A percentile compares a stretch with the other conserved stretches of the same genome.
phyloP scores from a whole-genome alignment of 2,888 invertebrate genomes.

The Ennomos quercinarius region DNA sequence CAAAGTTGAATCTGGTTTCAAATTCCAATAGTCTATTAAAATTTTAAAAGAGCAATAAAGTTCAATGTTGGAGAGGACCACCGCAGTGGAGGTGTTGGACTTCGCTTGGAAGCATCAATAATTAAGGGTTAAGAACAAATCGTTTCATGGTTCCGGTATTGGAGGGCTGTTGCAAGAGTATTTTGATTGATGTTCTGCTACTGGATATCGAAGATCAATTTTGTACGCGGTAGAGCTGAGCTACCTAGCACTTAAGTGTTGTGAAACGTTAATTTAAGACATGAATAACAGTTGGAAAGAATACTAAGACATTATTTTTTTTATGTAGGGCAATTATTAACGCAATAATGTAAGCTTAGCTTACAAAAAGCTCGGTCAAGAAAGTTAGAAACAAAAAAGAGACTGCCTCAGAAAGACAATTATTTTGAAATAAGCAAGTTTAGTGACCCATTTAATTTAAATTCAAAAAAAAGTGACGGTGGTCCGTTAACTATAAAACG shows the following conservation, averaged over 20 bases:
- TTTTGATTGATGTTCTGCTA: constrained; percentile 41
- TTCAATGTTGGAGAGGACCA: constrained; percentile 53
- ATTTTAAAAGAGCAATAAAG: constrained; percentile 39
- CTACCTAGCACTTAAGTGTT: constrained; percentile 26
- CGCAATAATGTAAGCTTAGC: no score
- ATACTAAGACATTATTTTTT: not conserved
- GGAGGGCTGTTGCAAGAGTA: constrained; percentile 40
- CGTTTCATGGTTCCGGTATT: constrained; percentile 68
- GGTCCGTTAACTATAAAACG: constrained; percentile 26
- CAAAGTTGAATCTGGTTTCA: constrained; percentile 22
- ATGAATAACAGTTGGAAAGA: constrained; percentile 28
- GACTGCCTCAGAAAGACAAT: no score
- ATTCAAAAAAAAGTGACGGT: constrained; percentile 15
- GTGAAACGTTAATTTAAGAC: constrained; percentile 26
- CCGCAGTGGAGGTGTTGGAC: constrained; percentile 53
- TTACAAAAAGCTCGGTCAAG: no score
- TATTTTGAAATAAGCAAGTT: not conserved
- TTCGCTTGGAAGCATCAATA: constrained; percentile 50
- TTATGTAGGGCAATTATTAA: no score
- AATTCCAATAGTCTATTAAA: constrained; percentile 34
- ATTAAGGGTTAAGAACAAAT: constrained; percentile 64
- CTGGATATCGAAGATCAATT: constrained; percentile 32
- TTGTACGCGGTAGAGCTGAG: constrained; percentile 35
- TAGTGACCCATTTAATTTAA: not conserved
- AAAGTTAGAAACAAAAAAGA: no score